A percentile compares a stretch with the other conserved stretches of the same genome.
Evolutionary conservation across 2,797 vertebrate genomes (phyloP).

Genomic region (Chromobotia macracanthus): DNA sequence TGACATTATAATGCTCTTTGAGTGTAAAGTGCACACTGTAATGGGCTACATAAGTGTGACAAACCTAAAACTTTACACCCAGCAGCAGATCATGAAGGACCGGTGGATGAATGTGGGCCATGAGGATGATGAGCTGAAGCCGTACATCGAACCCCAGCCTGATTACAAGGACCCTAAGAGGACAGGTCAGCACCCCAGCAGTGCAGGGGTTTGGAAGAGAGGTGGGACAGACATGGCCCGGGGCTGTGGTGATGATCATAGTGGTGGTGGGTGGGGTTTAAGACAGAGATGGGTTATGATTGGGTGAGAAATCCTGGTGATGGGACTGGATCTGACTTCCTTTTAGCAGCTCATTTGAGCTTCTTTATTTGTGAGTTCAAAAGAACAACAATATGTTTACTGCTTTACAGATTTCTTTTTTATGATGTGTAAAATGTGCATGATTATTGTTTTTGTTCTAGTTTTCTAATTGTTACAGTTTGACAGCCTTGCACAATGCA

Average conservation of each 20-base stretch:
- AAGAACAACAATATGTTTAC: not conserved
- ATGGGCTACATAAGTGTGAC: too few species aligned
- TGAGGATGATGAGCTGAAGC: constrained; percentile 83
- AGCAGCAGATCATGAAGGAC: constrained; percentile 86
- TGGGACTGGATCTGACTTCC: constrained; percentile 19
- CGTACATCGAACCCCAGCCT: constrained; percentile 81
- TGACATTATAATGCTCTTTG: not conserved
- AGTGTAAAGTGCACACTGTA: too few species aligned
- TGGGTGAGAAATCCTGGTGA: constrained; percentile 40
- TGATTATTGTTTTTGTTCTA: not conserved
- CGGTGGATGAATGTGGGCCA: constrained; percentile 87
- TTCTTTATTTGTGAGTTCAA: constrained; percentile 20
- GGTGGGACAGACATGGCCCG: constrained; percentile 56
- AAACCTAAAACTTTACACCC: constrained; percentile 8
- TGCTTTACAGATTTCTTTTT: constrained; percentile 8
- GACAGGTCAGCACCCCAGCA: constrained; percentile 75
- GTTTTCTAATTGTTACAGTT: not conserved
- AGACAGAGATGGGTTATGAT: constrained; percentile 5
- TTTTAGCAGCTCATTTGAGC: constrained; percentile 21
- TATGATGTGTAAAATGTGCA: not conserved
- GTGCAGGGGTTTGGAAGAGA: constrained; percentile 57
- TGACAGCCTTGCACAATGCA: not conserved
- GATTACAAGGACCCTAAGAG: constrained; percentile 84
- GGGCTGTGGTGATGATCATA: constrained; percentile 33
- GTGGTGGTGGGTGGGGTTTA: constrained; percentile 17